phyloP scores from a whole-genome alignment of 2,113 vertebrate species.

The Hydrolagus affinis region DNA sequence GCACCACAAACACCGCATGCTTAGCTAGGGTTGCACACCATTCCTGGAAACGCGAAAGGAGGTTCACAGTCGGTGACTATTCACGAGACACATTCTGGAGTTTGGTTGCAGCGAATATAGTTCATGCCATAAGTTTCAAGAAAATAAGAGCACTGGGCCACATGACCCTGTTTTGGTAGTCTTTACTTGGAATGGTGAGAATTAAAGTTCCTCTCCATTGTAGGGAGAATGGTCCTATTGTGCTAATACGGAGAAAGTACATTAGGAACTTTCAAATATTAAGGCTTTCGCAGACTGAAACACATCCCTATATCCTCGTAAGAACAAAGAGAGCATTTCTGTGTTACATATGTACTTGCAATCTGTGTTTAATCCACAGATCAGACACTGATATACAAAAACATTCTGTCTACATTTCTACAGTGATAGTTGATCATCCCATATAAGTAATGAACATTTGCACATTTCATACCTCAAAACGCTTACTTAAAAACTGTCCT shows the following conservation, averaged over 20 bases:
- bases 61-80: not conserved
- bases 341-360: not conserved
- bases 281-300: constrained; percentile 13
- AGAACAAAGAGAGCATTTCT: not conserved
- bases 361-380: constrained; percentile 9
- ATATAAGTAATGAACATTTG: not conserved
- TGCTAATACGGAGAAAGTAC: constrained; percentile 12
- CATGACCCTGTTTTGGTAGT: constrained; percentile 12
- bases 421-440: not conserved
- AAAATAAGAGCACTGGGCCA: not conserved
- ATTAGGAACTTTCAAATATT: not conserved
- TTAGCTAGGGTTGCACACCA: not conserved
- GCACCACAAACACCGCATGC: not conserved
- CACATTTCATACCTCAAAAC: not conserved
- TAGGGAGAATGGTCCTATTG: not conserved
- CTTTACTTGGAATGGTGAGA: constrained; percentile 1
- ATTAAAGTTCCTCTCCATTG: not conserved
- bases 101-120: not conserved
- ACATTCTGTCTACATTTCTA: not conserved
- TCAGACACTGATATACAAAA: not conserved
- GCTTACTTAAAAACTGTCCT: constrained; percentile 5
- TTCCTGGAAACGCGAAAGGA: not conserved
- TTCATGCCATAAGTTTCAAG: not conserved
- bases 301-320: not conserved
- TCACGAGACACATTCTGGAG: constrained; percentile 8